Conservation (phyloP, 2,797 vertebrate genomes). For the Carcharodon carcharias region DNA sequence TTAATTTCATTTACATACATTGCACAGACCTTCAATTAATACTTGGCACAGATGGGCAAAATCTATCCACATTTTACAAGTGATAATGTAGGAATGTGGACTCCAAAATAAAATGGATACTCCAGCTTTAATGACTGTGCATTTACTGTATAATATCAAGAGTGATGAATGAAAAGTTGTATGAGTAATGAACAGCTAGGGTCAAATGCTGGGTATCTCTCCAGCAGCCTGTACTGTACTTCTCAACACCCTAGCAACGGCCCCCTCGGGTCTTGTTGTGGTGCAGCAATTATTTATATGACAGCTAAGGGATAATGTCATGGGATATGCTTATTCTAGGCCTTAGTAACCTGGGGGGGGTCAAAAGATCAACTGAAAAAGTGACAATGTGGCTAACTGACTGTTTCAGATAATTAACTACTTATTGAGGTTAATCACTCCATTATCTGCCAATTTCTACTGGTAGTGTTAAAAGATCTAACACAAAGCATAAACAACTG, state of each 20-base stretch:
- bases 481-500: slow-evolving; percentile 55
- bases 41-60: neutral
- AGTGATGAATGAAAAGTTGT: slow-evolving; percentile 21
- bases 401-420: slow-evolving; percentile 84
- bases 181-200: slow-evolving; percentile 30
- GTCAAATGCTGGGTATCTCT: slow-evolving; percentile 19
- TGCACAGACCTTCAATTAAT: neutral
- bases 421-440: slow-evolving; percentile 86
- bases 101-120: neutral
- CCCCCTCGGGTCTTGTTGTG: slow-evolving; percentile 78
- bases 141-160: slow-evolving; percentile 8
- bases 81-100: neutral
- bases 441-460: slow-evolving; percentile 70
- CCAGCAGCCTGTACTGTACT: slow-evolving; percentile 56
- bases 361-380: slow-evolving; percentile 84
- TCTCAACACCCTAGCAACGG: slow-evolving; percentile 69
- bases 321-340: slow-evolving; percentile 77
- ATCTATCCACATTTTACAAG: neutral
- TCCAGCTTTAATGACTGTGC: slow-evolving; percentile 6
- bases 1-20: neutral
- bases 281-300: slow-evolving; percentile 77
- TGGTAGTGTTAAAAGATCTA: slow-evolving; percentile 59
- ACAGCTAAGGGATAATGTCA: slow-evolving; percentile 75
- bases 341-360: slow-evolving; percentile 66
- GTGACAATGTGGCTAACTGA: slow-evolving; percentile 96